Conservation (phyloP, 2,113 vertebrate genomes). For the Parus major region DNA sequence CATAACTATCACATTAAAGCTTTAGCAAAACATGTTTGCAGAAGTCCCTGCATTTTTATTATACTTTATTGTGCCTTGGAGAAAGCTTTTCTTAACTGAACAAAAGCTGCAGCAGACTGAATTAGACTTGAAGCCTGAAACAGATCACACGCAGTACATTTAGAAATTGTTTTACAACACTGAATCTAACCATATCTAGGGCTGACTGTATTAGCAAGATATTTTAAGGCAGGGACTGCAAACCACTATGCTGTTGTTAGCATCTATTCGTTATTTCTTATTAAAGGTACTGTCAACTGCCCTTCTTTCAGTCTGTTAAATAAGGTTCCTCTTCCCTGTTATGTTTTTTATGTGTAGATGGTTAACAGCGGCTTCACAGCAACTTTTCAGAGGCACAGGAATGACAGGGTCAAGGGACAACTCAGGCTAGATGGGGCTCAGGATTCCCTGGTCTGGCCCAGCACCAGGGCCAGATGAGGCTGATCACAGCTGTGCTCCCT, state of each 20-base stretch:
- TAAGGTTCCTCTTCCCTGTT: neutral
- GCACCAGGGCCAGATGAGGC: fast-evolving
- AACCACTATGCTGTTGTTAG: neutral
- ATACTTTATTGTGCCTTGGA: neutral
- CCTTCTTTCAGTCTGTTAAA: neutral
- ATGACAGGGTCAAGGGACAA: fast-evolving
- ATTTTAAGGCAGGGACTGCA: neutral
- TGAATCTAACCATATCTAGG: neutral
- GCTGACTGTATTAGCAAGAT: neutral
- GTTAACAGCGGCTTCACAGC: neutral
- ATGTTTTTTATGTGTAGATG: neutral
- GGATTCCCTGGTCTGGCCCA: neutral
- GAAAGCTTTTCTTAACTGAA: neutral
- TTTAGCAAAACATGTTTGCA: neutral
- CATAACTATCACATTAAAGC: neutral
- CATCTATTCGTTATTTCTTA: neutral
- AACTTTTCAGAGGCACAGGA: neutral
- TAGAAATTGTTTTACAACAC: neutral
- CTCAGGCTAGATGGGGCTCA: fast-evolving
- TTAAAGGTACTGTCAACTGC: neutral
- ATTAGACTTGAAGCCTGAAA: neutral
- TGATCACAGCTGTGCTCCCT: neutral
- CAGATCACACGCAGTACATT: neutral
- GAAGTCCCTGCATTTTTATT: neutral
- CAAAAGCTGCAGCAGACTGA: neutral